These are phyloP conservation scores for Lycaena phlaeas DNA, from an alignment of 2,888 invertebrate species.

Conservation along the genomic window DNA sequence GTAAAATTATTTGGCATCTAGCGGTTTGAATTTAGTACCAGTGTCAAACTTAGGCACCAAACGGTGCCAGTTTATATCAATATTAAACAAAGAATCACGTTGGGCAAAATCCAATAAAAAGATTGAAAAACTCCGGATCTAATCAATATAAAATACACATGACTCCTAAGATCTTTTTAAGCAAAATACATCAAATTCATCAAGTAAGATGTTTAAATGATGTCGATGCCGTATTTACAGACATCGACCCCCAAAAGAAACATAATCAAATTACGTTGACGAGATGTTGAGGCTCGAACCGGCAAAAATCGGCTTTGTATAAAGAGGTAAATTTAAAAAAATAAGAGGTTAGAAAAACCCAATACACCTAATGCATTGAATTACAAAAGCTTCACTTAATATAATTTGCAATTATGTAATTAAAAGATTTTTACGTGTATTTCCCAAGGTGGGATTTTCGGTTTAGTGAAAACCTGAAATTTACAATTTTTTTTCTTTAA, in stretches of 20 bases:
- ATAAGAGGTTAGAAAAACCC: slow-evolving; percentile 48
- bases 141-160: slow-evolving; percentile 9
- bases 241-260: slow-evolving; percentile 13
- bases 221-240: slow-evolving; percentile 14
- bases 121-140: slow-evolving; percentile 7
- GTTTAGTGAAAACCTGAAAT: no score
- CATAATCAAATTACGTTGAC: slow-evolving; percentile 21
- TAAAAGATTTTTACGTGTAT: no score
- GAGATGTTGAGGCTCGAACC: slow-evolving; percentile 17
- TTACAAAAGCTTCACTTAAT: slow-evolving; percentile 36
- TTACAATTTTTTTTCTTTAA: no score
- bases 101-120: no score
- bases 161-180: slow-evolving; percentile 2
- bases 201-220: slow-evolving; percentile 11
- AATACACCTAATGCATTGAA: slow-evolving; percentile 63
- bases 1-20: no score
- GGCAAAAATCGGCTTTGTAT: slow-evolving; percentile 16
- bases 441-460: no score
- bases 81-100: no score
- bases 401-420: slow-evolving; percentile 25
- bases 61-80: no score
- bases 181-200: slow-evolving; percentile 8
- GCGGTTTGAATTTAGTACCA: no score
- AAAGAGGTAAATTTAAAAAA: slow-evolving; percentile 38
- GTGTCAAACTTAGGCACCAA: no score